Conservation (phyloP, 1,140 invertebrate species). For the Pectinophora gossypiella region DNA sequence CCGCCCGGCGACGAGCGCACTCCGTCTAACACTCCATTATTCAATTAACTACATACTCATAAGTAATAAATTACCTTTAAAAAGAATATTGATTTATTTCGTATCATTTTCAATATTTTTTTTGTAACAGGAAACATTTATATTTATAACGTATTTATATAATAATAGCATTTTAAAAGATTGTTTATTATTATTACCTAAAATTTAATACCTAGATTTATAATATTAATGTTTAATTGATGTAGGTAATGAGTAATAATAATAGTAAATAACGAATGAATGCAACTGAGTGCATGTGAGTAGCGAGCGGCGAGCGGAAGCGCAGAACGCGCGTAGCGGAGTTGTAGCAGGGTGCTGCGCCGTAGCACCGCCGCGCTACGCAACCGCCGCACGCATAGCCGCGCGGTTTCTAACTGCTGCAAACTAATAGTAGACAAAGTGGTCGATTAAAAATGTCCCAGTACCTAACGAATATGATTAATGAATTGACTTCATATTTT, state of each 20-base stretch:
- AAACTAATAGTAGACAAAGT: conserved; percentile 57
- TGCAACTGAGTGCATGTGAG: conserved; percentile 63
- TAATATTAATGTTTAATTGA: conserved; percentile 76
- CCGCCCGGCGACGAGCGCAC: conserved; percentile 51
- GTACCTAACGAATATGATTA: conserved; percentile 73
- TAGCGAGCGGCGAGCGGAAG: conserved; percentile 36
- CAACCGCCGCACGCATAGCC: conserved; percentile 17
- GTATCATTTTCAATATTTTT: conserved; percentile 76
- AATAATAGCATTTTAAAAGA: conserved; percentile 76
- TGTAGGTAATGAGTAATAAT: conserved; percentile 73
- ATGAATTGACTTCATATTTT: conserved; percentile 74
- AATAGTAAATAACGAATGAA: conserved; percentile 71
- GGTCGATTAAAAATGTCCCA: conserved; percentile 49
- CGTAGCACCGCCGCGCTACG: conserved; percentile 15
- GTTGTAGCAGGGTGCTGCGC: conserved; percentile 5
- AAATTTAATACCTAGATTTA: conserved; percentile 74
- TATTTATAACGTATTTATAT: conserved; percentile 77
- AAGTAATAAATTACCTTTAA: conserved; percentile 74
- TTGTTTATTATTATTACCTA: conserved; percentile 76
- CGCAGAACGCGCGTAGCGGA: conserved; percentile 19
- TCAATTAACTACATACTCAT: conserved; percentile 73
- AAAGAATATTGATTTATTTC: conserved; percentile 75
- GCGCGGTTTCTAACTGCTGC: conserved; percentile 31
- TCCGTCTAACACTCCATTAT: conserved; percentile 67
- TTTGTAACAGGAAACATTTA: conserved; percentile 77